A percentile compares a stretch with the other conserved stretches of the same genome.
Evolutionary conservation across 1,140 invertebrate species (phyloP).

Genomic region (Goniozus legneri): DNA sequence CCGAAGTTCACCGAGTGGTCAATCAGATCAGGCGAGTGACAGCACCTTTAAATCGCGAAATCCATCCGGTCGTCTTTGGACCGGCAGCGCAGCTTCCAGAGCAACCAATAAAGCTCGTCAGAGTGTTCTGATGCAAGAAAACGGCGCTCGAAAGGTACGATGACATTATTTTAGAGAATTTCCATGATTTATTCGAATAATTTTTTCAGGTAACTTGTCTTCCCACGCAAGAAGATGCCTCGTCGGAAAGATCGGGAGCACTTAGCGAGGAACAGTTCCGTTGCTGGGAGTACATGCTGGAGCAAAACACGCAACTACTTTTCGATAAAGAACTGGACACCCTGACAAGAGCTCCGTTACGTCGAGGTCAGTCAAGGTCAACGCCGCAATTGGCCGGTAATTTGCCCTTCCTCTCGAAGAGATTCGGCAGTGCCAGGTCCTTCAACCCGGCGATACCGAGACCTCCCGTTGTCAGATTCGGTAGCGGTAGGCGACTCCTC

Average conservation of each 20-base stretch:
- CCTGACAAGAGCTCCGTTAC: conserved; percentile 60
- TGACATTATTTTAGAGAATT: background rate
- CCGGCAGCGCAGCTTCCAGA: conserved; percentile 38
- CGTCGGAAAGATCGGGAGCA: conserved; percentile 56
- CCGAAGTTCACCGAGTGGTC: conserved; percentile 77
- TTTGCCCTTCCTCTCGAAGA: conserved; percentile 64
- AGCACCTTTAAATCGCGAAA: conserved; percentile 56
- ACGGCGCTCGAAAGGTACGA: conserved; percentile 32
- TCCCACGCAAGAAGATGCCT: conserved; percentile 53
- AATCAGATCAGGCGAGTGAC: conserved; percentile 69
- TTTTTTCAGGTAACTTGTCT: conserved; percentile 8
- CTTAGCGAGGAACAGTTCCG: conserved; percentile 82
- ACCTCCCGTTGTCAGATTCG: conserved; percentile 43
- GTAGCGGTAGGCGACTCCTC: conserved; percentile 53
- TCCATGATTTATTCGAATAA: background rate
- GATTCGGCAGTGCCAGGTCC: conserved; percentile 76
- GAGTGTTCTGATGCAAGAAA: conserved; percentile 45
- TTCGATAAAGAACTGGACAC: conserved; percentile 87
- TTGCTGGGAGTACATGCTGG: conserved; percentile 90
- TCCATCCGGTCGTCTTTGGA: conserved; percentile 39
- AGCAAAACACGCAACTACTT: conserved; percentile 83
- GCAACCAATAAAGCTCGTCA: conserved; percentile 42
- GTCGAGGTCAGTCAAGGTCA: conserved; percentile 48
- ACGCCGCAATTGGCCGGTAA: conserved; percentile 44
- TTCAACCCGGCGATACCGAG: conserved; percentile 58